Conservation (phyloP, 2,113 vertebrate genomes). For the Strix aluco region DNA sequence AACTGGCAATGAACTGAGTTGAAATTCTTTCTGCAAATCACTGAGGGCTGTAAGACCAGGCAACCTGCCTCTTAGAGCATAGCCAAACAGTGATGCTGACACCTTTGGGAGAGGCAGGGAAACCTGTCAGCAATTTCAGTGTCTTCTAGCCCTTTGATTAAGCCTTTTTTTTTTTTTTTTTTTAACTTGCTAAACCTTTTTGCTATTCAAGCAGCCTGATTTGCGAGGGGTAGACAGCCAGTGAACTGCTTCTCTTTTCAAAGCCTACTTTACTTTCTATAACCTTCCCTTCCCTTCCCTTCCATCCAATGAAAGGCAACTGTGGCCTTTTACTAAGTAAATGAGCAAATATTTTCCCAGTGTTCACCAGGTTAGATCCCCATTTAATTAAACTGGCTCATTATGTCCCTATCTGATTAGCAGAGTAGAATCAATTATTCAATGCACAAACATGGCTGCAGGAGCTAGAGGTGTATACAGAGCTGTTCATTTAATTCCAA, state of each 20-base stretch:
- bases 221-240: conserved; percentile 63
- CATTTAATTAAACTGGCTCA: conserved; percentile 99
- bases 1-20: conserved; percentile 65
- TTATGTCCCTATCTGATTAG: conserved; percentile 99
- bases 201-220: conserved; percentile 68
- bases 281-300: conserved; percentile 86
- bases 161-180: conserved; percentile 26
- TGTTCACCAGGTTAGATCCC: conserved; percentile 98
- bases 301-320: conserved; percentile 83
- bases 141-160: conserved; percentile 77
- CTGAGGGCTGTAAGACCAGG: conserved; percentile 70
- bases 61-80: conserved; percentile 75
- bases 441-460: conserved; percentile 98
- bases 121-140: conserved; percentile 75
- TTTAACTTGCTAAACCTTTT: conserved; percentile 52
- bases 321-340: conserved; percentile 91
- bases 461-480: conserved; percentile 94
- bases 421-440: conserved; percentile 99
- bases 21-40: conserved; percentile 74
- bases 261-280: conserved; percentile 84
- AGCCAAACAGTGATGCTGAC: conserved; percentile 73
- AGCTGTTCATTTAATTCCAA: conserved; percentile 99
- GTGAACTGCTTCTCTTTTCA: conserved; percentile 67
- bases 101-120: conserved; percentile 74
- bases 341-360: conserved; percentile 99